Base-by-base conservation (phyloP, 2,888 invertebrate species). In the Sinohyriopsis cumingii region DNA sequence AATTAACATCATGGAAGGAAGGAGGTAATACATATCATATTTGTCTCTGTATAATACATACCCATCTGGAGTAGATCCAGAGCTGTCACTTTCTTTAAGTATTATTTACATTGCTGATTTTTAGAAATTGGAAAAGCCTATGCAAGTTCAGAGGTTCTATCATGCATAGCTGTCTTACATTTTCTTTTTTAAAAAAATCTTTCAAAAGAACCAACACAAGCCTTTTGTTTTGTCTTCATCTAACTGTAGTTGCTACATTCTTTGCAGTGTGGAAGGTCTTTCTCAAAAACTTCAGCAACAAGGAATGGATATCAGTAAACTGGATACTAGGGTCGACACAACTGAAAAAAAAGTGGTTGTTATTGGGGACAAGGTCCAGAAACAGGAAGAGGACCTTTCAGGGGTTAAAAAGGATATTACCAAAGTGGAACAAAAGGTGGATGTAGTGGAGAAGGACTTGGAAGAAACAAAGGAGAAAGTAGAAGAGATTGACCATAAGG, bases 401-500 rank as follows among this genome's bases (percentile, higher is more conserved):
- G 71, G 69, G 22, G 71, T 81, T 9, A 74, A 80, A 45, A 73
- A 71, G 20, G 82, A 77, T 9, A 70, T 83, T 12, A 71, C 68
- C 12, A 69, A 76, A 22, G 71, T 82, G 56, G 82, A 79, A n/a
- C 72, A 84, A 64, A 75, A 77, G 33, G 77, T 84, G 5, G 82
- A 81, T 55, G 66, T 67, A 12, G 77, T 82, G 15, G 82, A 84
- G 61, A 72, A 77, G 28, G 82, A 82, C 45, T 67, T 84, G 33
- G 78, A 78, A 24, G 84, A 83, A 55, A 82, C 83, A 7, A 84
- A 83, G 28, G 65, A 69, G 9, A 85, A 84, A 72, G 82, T 85
- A 0, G 85, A 86, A 66, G 84, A 85, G 69, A 82, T 88, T 63
- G 88, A 88, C 63, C 78, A 81, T 65, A 88, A 86, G 85, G 87